Percentiles rank a stretch among this genome's conserved stretches.
Conservation (phyloP, 1,140 invertebrate genomes). For the Macrocentrus cingulum region DNA sequence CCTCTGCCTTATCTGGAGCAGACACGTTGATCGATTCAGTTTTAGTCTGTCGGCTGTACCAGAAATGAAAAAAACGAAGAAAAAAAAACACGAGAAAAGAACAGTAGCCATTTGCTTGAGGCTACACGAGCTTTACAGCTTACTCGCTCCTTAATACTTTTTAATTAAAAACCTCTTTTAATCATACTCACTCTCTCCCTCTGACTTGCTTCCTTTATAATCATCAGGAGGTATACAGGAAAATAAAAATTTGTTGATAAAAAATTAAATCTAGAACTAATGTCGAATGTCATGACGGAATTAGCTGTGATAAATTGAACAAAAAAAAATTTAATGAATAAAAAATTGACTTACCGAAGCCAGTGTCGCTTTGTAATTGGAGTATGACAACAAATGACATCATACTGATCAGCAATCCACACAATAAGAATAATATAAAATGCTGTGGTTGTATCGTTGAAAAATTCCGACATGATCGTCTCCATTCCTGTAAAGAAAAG, state of each 20-base stretch:
- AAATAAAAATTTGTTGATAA: no score
- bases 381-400: constrained; percentile 97
- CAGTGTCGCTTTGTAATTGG: constrained; percentile 93
- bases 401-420: constrained; percentile 99
- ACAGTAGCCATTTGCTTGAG: constrained; percentile 10
- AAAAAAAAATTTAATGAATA: no score
- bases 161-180: constrained; percentile 49
- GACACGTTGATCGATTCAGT: constrained; percentile 42
- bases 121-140: constrained; percentile 35
- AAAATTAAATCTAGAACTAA: no score
- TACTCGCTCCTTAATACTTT: constrained; percentile 48
- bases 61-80: constrained; percentile 24
- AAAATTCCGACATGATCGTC: constrained; percentile 99
- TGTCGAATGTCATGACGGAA: no score
- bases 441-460: constrained; percentile 97
- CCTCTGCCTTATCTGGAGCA: constrained; percentile 14
- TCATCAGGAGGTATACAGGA: neutral
- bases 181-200: constrained; percentile 24
- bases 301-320: no score
- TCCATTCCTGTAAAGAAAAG: constrained; percentile 88
- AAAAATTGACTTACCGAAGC: constrained; percentile 89
- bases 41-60: constrained; percentile 33
- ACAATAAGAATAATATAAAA: constrained; percentile 99
- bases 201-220: constrained; percentile 3
- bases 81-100: constrained; percentile 17